Evolutionary conservation across 2,888 invertebrate species (phyloP), one percentile per base, ranked within the genome.

Genomic region (Toxonevra muliebris): DNA sequence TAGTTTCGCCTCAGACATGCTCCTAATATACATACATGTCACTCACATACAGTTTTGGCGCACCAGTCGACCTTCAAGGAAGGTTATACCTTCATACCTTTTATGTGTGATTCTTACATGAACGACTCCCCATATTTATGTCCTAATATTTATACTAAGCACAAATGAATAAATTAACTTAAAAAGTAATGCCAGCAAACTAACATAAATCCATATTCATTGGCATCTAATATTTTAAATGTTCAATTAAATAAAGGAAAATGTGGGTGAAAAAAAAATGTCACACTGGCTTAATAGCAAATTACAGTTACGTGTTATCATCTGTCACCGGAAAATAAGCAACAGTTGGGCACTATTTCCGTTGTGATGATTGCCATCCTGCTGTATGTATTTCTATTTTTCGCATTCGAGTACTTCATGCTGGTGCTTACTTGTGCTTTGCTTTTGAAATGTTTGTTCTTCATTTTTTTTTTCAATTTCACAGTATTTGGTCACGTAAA

Each of bases 321-420:
- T 30, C 30, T 7, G 30, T 30, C 65, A 71, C 52, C 72, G 73
- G 71, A 72, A 72, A 68, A 59, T 59, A 65, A 72, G 72, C 72
- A 73, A 71, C 71, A 73, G 71, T 70, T 72, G 66, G 67, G 59
- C 70, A 65, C 69, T 64, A 73, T 73, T 73, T 73, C 73, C 73
- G 73, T 60, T 73, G 66, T 19, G 66, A 66, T 71, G 69, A 72
- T 73, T 72, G 71, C 66, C 61, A 61, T 67, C 71, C 69, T 65
- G 66, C 64, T 59, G 64, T 69, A 69, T 69, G 48, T 48, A 13
- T 48, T 48, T 48, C 48, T 10, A 48, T 48, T 48, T 48, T 48
- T 15, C 48, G 48, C 15, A 15, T 9, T 48, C 48, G 13, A 5
- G 8, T 13, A n/a, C 48, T 13, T 54, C 45, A 9, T 20, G 5